Conservation (phyloP, 2,113 vertebrate species). For the Tetraodon nigroviridis region DNA sequence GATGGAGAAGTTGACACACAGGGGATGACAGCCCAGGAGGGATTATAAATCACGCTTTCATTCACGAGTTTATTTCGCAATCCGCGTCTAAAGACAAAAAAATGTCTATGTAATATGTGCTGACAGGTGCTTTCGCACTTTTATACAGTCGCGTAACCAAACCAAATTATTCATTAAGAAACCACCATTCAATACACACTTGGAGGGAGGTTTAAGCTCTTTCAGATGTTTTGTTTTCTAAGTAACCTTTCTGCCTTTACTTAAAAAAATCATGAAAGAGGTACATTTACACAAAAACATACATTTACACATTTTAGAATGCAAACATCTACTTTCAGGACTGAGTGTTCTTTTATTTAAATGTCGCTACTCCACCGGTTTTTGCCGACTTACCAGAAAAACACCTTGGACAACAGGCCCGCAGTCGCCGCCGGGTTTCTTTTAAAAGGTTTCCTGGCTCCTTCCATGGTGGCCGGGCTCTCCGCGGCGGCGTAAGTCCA, state of each 20-base stretch:
- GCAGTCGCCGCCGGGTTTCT: conserved; percentile 70
- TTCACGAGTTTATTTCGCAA: neutral
- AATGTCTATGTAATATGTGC: too few relatives aligned
- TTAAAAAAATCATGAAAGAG: too few relatives aligned
- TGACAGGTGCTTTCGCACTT: too few relatives aligned
- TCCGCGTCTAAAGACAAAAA: neutral
- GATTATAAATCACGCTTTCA: neutral
- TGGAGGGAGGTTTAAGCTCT: neutral
- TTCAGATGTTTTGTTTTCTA: neutral
- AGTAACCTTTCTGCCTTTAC: neutral
- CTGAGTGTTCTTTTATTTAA: too few relatives aligned
- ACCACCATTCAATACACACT: neutral
- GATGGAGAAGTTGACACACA: conserved; percentile 4
- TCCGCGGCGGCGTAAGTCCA: neutral
- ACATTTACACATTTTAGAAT: too few relatives aligned
- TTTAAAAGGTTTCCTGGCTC: conserved; percentile 45
- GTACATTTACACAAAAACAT: too few relatives aligned
- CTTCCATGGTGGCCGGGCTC: conserved; percentile 57
- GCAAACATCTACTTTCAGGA: too few relatives aligned
- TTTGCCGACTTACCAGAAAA: conserved; percentile 73
- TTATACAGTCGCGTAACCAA: neutral
- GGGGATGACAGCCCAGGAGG: neutral
- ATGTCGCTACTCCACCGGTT: too few relatives aligned
- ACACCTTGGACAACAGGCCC: conserved; percentile 63
- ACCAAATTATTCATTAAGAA: conserved; percentile 8